phyloP scores from a whole-genome alignment of 2,797 vertebrate genomes.

The Typhlichthys subterraneus region DNA sequence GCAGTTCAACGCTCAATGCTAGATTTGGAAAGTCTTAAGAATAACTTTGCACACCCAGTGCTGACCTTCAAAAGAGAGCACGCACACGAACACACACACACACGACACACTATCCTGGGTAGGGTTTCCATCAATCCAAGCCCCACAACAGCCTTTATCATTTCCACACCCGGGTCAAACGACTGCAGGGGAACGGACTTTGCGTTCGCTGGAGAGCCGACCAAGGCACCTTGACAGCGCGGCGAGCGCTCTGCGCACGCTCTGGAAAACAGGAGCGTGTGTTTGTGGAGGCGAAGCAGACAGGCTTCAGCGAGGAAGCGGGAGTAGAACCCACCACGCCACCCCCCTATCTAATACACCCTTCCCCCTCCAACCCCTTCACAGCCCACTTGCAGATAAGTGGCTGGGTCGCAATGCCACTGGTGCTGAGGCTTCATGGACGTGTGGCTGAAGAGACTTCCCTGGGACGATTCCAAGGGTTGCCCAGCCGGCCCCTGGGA shows the following conservation, averaged over 20 bases:
- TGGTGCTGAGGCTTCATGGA: too few relatives aligned
- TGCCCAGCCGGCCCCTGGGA: too few relatives aligned
- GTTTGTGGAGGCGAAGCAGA: constrained; percentile 60
- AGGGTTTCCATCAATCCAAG: constrained; percentile 39
- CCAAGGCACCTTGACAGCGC: constrained; percentile 63
- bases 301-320: constrained; percentile 63
- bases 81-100: constrained; percentile 12
- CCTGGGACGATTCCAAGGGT: too few relatives aligned
- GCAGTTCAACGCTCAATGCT: too few relatives aligned
- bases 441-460: too few relatives aligned
- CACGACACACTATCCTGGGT: constrained; percentile 31
- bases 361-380: too few relatives aligned
- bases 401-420: too few relatives aligned
- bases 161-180: constrained; percentile 62
- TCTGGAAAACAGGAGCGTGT: constrained; percentile 49
- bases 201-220: constrained; percentile 63
- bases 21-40: too few relatives aligned
- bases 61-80: too few relatives aligned
- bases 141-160: constrained; percentile 54
- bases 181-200: constrained; percentile 69
- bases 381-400: too few relatives aligned
- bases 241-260: constrained; percentile 44
- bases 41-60: too few relatives aligned
- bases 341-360: too few relatives aligned
- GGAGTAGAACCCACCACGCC: constrained; percentile 26